These are phyloP conservation scores for Phenganax subtilis DNA, from an alignment of 92 coral and sea anemone species.

Conservation along the genomic window DNA sequence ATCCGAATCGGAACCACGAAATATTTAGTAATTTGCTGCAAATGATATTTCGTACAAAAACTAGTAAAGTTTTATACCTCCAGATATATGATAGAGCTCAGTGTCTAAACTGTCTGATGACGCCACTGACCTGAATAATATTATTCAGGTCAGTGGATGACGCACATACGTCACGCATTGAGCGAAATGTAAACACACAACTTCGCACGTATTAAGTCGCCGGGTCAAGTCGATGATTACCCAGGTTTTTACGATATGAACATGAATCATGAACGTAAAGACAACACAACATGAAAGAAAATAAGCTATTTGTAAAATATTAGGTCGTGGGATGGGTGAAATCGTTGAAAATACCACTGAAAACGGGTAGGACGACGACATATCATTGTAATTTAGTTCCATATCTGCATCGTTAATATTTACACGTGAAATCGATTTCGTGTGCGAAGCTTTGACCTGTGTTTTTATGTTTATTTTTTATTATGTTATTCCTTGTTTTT, in stretches of 20 bases:
- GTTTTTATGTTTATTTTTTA: neutral
- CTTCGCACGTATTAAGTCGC: no score
- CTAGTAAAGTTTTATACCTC: no score
- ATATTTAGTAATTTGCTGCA: no score
- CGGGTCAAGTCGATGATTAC: neutral
- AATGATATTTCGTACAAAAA: no score
- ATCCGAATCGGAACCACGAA: no score
- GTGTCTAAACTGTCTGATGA: no score
- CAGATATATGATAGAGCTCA: no score
- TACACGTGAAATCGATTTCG: neutral
- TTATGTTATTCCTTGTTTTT: neutral
- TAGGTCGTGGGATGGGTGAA: conserved; percentile 5
- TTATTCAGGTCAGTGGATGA: no score
- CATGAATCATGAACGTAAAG: neutral
- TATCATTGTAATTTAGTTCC: neutral
- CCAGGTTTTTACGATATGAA: neutral
- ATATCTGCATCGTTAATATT: neutral
- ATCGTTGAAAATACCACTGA: conserved; percentile 12
- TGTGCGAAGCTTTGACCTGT: neutral
- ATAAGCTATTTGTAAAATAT: neutral
- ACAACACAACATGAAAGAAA: neutral
- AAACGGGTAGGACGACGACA: neutral
- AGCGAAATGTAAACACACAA: no score
- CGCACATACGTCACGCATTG: no score
- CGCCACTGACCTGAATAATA: no score